These are phyloP conservation scores for Callocephalon fimbriatum DNA, from an alignment of 2,113 vertebrate genomes.

Conservation along the genomic window DNA sequence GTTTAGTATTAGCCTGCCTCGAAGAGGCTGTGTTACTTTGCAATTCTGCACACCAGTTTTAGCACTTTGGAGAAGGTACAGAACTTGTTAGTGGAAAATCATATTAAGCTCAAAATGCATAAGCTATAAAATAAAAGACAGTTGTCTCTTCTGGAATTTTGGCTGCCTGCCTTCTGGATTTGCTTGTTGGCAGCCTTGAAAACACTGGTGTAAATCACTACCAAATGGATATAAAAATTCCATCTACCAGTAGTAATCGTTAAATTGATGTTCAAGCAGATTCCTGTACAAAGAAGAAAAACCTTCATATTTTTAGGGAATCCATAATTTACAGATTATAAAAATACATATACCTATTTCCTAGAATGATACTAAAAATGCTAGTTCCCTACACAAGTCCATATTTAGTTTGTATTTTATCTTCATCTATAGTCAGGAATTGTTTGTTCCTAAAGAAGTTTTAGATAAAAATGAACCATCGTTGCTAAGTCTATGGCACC, in stretches of 20 bases:
- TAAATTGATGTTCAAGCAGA: conserved; percentile 69
- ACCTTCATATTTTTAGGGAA: conserved; percentile 12
- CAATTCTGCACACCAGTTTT: conserved; percentile 67
- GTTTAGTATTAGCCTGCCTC: conserved; percentile 73
- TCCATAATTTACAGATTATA: conserved; percentile 15
- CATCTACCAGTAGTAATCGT: conserved; percentile 71
- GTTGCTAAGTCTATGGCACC: background rate
- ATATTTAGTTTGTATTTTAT: background rate
- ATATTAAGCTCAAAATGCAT: conserved; percentile 77
- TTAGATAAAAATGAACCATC: background rate
- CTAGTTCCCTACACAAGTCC: background rate
- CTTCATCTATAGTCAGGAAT: background rate
- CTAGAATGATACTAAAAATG: background rate
- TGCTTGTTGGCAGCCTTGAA: conserved; percentile 77
- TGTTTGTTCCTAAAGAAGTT: background rate
- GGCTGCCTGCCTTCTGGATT: conserved; percentile 76
- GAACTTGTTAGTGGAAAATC: conserved; percentile 81
- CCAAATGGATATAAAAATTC: conserved; percentile 82
- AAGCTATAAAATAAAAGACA: conserved; percentile 82
- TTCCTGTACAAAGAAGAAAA: conserved; percentile 58
- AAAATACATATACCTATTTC: background rate
- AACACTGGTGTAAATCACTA: conserved; percentile 78
- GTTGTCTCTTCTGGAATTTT: conserved; percentile 80
- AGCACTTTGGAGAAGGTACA: conserved; percentile 74
- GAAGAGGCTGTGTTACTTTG: conserved; percentile 67